Percentiles rank a stretch among this genome's conserved stretches.
Conservation (phyloP, 2,113 vertebrate genomes). For the Gracilinanus agilis region DNA sequence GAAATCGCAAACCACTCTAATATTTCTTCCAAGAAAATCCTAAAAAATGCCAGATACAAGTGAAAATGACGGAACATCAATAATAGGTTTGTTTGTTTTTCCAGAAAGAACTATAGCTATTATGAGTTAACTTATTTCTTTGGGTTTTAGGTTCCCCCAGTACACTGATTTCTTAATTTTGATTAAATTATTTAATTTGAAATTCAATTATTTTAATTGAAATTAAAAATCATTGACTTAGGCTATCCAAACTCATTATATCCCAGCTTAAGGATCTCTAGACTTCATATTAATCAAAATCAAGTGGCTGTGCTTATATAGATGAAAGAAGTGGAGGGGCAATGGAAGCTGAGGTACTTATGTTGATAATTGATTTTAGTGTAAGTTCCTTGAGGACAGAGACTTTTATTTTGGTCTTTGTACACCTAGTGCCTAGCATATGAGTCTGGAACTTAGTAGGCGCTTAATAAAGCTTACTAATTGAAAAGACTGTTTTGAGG, state of each 20-base stretch:
- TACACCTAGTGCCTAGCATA: background rate
- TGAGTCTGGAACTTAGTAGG: background rate
- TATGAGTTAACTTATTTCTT: background rate
- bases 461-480: background rate
- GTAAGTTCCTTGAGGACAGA: background rate
- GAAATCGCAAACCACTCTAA: no score
- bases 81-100: background rate
- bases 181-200: background rate
- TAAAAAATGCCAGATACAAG: no score
- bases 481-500: background rate
- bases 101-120: conserved; percentile 3
- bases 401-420: background rate
- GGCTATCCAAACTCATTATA: background rate
- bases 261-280: background rate
- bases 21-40: no score
- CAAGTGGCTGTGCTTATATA: background rate
- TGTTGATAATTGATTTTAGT: background rate
- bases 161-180: background rate
- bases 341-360: background rate
- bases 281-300: background rate
- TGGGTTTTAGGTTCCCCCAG: background rate
- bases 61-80: no score
- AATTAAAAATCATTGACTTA: background rate
- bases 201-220: conserved; percentile 2
- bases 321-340: background rate